A percentile compares a stretch with the other conserved stretches of the same genome.
Evolutionary conservation across 2,888 invertebrate species (phyloP).

Genomic region (Caenorhabditis sp.): DNA sequence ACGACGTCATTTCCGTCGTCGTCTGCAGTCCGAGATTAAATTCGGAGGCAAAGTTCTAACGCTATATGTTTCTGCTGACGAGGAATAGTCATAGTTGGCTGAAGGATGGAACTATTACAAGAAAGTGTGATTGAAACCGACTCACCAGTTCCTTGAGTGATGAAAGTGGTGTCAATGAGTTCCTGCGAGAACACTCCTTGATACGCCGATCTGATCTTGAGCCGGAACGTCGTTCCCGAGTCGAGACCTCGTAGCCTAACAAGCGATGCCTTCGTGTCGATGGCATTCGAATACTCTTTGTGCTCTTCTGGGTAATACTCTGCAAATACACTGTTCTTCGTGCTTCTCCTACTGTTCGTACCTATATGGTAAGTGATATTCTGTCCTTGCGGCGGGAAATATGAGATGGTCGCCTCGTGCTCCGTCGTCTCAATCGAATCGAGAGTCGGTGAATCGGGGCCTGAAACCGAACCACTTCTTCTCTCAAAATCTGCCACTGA

Average conservation of each 20-base stretch:
- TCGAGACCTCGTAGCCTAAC: slow-evolving; percentile 71
- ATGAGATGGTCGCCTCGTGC: slow-evolving; percentile 72
- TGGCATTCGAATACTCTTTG: slow-evolving; percentile 70
- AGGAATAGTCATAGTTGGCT: slow-evolving; percentile 64
- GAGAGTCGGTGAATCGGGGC: slow-evolving; percentile 71
- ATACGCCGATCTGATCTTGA: slow-evolving; percentile 65
- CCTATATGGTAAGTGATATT: slow-evolving; percentile 63
- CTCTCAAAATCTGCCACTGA: no score
- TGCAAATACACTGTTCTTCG: slow-evolving; percentile 1
- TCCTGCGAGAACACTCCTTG: slow-evolving; percentile 66
- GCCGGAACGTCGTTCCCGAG: slow-evolving; percentile 68
- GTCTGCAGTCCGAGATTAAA: slow-evolving; percentile 56
- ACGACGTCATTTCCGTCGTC: slow-evolving; percentile 37
- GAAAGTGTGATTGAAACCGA: slow-evolving; percentile 17
- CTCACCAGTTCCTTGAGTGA: slow-evolving; percentile 66
- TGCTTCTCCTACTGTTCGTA: neutral
- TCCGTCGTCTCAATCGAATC: slow-evolving; percentile 71
- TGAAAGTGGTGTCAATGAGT: slow-evolving; percentile 66
- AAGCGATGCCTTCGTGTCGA: slow-evolving; percentile 73
- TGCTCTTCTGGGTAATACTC: slow-evolving; percentile 73
- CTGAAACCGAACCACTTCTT: slow-evolving; percentile 63
- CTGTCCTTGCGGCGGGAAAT: slow-evolving; percentile 70
- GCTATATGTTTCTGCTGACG: slow-evolving; percentile 61
- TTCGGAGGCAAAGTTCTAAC: slow-evolving; percentile 65
- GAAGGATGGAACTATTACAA: neutral